These are phyloP conservation scores for Catharus ustulatus DNA, from an alignment of 2,797 vertebrate genomes.

Conservation along the genomic window DNA sequence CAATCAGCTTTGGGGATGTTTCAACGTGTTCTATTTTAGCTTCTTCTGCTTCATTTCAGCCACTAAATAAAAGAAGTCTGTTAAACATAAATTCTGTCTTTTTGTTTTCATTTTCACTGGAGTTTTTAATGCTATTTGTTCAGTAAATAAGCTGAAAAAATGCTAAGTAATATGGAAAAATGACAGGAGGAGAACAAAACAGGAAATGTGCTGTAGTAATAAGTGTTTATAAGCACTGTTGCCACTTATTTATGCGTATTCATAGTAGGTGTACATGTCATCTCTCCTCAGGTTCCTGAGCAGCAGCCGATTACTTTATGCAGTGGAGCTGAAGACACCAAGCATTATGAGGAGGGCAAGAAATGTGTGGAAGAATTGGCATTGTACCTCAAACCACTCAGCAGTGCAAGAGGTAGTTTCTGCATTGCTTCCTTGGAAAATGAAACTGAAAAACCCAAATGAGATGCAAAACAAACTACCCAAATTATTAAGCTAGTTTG, in stretches of 20 bases:
- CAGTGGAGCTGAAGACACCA: conserved; percentile 92
- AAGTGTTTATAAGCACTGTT: not conserved
- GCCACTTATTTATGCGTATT: not conserved
- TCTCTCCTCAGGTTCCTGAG: conserved; percentile 87
- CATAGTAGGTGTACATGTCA: not conserved
- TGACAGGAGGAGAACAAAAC: not conserved
- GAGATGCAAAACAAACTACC: not conserved
- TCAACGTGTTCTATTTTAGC: not conserved
- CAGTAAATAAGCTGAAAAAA: not conserved
- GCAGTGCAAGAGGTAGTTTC: conserved; percentile 90
- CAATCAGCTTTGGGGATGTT: not conserved
- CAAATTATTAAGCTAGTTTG: not conserved
- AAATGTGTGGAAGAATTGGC: conserved; percentile 98
- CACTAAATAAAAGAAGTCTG: not conserved
- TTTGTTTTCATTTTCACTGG: not conserved
- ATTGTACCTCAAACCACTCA: conserved; percentile 98
- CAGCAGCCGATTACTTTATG: conserved; percentile 93
- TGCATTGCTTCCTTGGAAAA: not conserved
- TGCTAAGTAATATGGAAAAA: not conserved
- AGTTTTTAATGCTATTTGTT: not conserved
- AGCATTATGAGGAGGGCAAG: conserved; percentile 97
- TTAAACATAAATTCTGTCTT: not conserved
- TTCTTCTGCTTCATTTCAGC: not conserved
- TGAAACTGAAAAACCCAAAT: not conserved
- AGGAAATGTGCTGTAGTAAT: not conserved